A percentile compares a stretch with the other conserved stretches of the same genome.
phyloP scores from a whole-genome alignment of 1,140 invertebrate species.

The Drosophila bocki region DNA sequence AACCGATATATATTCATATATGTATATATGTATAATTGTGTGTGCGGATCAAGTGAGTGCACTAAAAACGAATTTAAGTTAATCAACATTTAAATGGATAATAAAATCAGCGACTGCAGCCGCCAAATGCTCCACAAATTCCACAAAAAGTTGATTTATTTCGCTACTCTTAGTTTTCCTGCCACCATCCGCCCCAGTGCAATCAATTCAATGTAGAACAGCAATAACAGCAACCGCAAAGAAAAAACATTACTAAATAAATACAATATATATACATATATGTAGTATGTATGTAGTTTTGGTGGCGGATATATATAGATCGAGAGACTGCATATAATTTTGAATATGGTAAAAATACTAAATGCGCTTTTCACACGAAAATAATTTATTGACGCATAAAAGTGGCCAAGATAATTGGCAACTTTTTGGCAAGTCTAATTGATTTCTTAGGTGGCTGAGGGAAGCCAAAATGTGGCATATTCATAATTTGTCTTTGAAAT shows the following conservation, averaged over 20 bases:
- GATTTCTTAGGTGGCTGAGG: conserved; percentile 50
- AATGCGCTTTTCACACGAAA: conserved; percentile 62
- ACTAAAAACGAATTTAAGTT: conserved; percentile 77
- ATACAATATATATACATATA: conserved; percentile 4
- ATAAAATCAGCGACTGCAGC: conserved; percentile 64
- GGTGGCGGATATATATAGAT: conserved; percentile 28
- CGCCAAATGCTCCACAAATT: conserved; percentile 27
- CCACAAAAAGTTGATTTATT: conserved; percentile 54
- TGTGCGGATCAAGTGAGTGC: conserved; percentile 60
- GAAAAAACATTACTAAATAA: conserved; percentile 38
- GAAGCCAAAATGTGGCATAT: background rate
- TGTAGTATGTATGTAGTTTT: background rate
- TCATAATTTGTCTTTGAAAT: conserved; percentile 11
- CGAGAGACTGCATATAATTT: conserved; percentile 22
- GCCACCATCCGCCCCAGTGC: conserved; percentile 39
- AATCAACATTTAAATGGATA: conserved; percentile 82
- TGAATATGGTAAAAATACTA: conserved; percentile 42
- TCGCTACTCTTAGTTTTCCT: conserved; percentile 29
- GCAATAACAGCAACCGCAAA: conserved; percentile 29
- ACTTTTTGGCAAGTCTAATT: conserved; percentile 57
- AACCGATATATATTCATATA: conserved; percentile 3
- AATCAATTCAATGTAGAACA: conserved; percentile 49
- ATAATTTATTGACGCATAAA: conserved; percentile 78
- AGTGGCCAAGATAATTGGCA: conserved; percentile 72
- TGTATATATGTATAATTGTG: background rate